Percentiles rank a stretch among this genome's conserved stretches.
Conservation (phyloP, 2,888 invertebrate species). For the Hyppa rectilinea region DNA sequence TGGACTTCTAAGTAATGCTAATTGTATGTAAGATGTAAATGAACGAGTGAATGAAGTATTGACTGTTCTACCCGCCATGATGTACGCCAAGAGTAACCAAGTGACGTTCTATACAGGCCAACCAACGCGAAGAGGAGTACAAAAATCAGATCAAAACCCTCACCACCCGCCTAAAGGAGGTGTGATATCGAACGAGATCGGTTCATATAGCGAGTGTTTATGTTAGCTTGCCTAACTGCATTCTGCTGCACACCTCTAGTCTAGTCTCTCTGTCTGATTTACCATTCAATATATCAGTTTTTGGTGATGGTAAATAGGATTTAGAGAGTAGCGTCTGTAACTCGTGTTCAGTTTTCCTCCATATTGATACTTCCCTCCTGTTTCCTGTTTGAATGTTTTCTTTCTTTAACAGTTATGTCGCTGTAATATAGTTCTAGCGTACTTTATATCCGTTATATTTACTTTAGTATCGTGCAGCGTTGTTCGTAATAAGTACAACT, state of each 20-base stretch:
- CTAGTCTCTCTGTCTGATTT: slow-evolving; percentile 75
- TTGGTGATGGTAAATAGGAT: slow-evolving; percentile 76
- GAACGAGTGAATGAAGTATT: slow-evolving; percentile 41
- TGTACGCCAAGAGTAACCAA: slow-evolving; percentile 70
- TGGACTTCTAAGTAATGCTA: slow-evolving; percentile 56
- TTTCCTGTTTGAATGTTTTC: slow-evolving; percentile 79
- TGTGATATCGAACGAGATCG: slow-evolving; percentile 90
- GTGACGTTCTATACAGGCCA: slow-evolving; percentile 93
- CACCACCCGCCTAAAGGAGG: slow-evolving; percentile 99
- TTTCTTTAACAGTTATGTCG: slow-evolving; percentile 73
- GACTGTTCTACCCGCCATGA: slow-evolving; percentile 24
- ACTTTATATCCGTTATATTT: slow-evolving; percentile 56
- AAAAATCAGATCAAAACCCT: slow-evolving; percentile 99
- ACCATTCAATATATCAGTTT: slow-evolving; percentile 63
- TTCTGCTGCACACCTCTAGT: slow-evolving; percentile 80
- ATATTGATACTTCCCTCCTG: slow-evolving; percentile 69
- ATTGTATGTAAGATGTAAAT: slow-evolving; percentile 60
- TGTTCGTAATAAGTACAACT: slow-evolving; percentile 61
- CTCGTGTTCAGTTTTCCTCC: slow-evolving; percentile 75
- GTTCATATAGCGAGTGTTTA: slow-evolving; percentile 82
- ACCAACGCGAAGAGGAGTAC: slow-evolving; percentile 99
- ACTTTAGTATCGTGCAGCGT: slow-evolving; percentile 75
- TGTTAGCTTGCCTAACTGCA: slow-evolving; percentile 88
- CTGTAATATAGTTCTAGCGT: slow-evolving; percentile 73
- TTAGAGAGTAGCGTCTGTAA: slow-evolving; percentile 77